A percentile compares a stretch with the other conserved stretches of the same genome.
Evolutionary conservation across 2,888 invertebrate genomes (phyloP).

Genomic region (Caradrina kadenii): DNA sequence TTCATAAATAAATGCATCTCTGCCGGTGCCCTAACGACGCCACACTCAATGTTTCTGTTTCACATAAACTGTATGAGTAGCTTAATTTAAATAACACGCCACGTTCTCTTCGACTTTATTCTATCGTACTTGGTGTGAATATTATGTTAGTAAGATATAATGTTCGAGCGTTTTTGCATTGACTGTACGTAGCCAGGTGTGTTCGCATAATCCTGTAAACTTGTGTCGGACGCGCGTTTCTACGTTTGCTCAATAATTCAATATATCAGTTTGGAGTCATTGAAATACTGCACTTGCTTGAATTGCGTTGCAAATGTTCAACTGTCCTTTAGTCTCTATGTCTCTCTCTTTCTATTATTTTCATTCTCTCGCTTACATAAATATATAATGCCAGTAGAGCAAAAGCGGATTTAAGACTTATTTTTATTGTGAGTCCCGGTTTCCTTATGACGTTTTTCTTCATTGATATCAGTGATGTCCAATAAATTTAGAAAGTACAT

Average conservation of each 20-base stretch:
- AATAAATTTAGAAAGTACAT: too few species aligned
- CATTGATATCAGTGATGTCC: too few species aligned
- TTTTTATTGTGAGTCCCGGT: too few species aligned
- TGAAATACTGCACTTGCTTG: not conserved
- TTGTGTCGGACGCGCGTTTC: conserved; percentile 29
- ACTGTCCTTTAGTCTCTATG: not conserved
- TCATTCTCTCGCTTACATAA: too few species aligned
- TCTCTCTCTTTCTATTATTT: not conserved
- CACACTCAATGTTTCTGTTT: conserved; percentile 70
- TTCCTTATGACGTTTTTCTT: too few species aligned
- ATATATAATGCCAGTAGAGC: too few species aligned
- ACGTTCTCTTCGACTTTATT: conserved; percentile 68
- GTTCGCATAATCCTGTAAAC: conserved; percentile 51
- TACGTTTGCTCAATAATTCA: conserved; percentile 17
- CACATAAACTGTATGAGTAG: conserved; percentile 77
- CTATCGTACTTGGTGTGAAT: conserved; percentile 74
- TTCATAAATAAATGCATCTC: conserved; percentile 91
- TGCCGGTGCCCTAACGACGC: conserved; percentile 80
- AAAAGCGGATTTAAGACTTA: too few species aligned
- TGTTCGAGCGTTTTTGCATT: conserved; percentile 39
- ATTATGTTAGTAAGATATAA: conserved; percentile 62
- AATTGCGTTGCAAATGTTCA: not conserved
- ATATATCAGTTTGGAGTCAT: not conserved
- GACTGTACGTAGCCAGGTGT: conserved; percentile 39
- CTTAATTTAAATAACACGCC: conserved; percentile 84